Percentiles rank a stretch among this genome's conserved stretches.
These are phyloP conservation scores for Geophilus truncorum DNA, from an alignment of 2,888 invertebrate species.

Conservation along the genomic window DNA sequence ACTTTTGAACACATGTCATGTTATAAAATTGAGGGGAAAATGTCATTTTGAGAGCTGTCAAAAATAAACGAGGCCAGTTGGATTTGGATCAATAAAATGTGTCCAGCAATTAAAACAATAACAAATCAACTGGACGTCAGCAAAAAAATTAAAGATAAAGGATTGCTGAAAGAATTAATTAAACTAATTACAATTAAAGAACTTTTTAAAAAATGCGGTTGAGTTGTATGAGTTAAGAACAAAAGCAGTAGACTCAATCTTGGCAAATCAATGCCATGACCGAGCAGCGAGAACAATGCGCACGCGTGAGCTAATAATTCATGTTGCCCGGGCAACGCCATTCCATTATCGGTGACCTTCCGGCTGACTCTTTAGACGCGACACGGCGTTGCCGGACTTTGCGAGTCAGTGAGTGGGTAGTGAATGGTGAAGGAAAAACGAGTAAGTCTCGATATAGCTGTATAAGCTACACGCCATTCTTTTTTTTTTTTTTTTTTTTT, in stretches of 20 bases:
- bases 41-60: conserved; percentile 15
- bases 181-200: not conserved
- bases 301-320: conserved; percentile 27
- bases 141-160: not conserved
- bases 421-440: not conserved
- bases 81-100: conserved; percentile 18
- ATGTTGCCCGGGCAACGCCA: conserved; percentile 27
- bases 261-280: conserved; percentile 27
- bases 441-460: not conserved
- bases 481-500: no score
- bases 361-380: conserved; percentile 27
- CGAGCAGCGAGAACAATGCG: conserved; percentile 22
- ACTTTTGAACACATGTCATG: not conserved
- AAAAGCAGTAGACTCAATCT: conserved; percentile 19
- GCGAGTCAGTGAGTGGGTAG: not conserved
- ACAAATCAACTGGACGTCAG: not conserved
- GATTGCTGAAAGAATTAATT: not conserved
- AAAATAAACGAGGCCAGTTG: conserved; percentile 15
- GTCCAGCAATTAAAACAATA: conserved; percentile 13
- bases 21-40: conserved; percentile 17
- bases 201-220: not conserved
- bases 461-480: no score
- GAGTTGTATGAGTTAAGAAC: not conserved
- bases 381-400: conserved; percentile 27
- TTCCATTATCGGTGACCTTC: conserved; percentile 27